phyloP scores from a whole-genome alignment of 35 echinoderm and acorn worm genomes.

The Heliocidaris erythrogramma region DNA sequence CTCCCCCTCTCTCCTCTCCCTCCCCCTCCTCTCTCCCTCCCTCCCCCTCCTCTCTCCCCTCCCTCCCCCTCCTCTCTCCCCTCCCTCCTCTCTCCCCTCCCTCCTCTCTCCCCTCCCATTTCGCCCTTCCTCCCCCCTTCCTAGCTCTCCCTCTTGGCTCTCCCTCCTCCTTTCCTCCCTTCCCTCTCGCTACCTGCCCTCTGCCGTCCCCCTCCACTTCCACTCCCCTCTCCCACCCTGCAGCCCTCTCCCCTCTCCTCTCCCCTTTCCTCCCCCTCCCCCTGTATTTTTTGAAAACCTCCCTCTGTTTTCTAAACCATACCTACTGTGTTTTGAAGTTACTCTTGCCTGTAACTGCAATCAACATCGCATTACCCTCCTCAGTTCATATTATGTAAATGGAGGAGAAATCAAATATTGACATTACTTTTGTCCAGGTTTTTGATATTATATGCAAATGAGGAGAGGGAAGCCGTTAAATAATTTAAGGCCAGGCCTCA shows the following conservation, averaged over 20 bases:
- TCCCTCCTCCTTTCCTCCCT: not conserved
- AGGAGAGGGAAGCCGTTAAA: no score
- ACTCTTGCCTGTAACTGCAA: no score
- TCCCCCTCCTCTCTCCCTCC: not conserved
- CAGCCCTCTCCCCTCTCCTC: not conserved
- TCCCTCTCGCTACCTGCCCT: not conserved
- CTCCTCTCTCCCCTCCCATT: not conserved
- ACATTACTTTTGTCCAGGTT: no score
- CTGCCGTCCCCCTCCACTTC: not conserved
- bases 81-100: not conserved
- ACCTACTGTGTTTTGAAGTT: no score
- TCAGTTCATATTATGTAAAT: no score
- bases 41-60: not conserved
- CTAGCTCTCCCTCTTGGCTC: not conserved
- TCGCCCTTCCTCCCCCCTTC: no score
- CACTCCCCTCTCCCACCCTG: not conserved
- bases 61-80: not conserved
- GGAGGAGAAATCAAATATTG: no score
- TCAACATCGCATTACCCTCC: no score
- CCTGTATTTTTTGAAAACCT: not conserved
- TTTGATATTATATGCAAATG: no score
- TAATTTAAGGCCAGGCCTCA: no score
- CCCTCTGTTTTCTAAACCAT: not conserved
- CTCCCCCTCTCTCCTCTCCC: not conserved
- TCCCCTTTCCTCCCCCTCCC: not conserved